Evolutionary conservation across 1,140 invertebrate species (phyloP).

Genomic region (Drosophila lacteicornis): DNA sequence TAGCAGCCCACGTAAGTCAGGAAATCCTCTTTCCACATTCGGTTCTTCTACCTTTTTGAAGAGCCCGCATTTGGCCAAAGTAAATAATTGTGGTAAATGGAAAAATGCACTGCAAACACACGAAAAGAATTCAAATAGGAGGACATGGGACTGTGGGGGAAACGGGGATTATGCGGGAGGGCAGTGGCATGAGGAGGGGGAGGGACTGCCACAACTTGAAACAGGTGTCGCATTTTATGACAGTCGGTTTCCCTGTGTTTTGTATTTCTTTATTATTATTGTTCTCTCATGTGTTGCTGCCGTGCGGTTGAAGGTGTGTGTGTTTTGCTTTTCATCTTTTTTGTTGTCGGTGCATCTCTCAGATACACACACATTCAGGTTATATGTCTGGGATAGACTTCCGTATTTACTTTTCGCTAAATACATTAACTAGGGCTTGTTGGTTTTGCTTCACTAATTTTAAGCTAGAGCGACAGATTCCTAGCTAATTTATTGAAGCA

Average conservation of each 20-base stretch:
- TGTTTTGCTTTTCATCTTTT: conserved; percentile 25
- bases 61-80: conserved; percentile 33
- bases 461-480: background rate
- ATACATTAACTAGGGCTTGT: conserved; percentile 30
- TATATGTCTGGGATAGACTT: conserved; percentile 23
- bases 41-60: conserved; percentile 35
- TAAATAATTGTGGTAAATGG: conserved; percentile 60
- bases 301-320: conserved; percentile 12
- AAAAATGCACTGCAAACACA: conserved; percentile 51
- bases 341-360: conserved; percentile 12
- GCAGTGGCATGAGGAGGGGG: too few species aligned
- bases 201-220: conserved; percentile 54
- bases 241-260: conserved; percentile 40
- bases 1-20: too few species aligned
- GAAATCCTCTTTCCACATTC: conserved; percentile 13
- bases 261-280: conserved; percentile 28
- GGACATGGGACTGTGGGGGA: background rate
- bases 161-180: background rate
- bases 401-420: conserved; percentile 33
- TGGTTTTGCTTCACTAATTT: conserved; percentile 20
- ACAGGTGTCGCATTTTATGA: conserved; percentile 61
- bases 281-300: conserved; percentile 22
- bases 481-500: conserved; percentile 11
- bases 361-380: background rate
- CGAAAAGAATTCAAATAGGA: conserved; percentile 21